phyloP scores from a whole-genome alignment of 2,888 invertebrate species.

The Rhagonycha fulva region DNA sequence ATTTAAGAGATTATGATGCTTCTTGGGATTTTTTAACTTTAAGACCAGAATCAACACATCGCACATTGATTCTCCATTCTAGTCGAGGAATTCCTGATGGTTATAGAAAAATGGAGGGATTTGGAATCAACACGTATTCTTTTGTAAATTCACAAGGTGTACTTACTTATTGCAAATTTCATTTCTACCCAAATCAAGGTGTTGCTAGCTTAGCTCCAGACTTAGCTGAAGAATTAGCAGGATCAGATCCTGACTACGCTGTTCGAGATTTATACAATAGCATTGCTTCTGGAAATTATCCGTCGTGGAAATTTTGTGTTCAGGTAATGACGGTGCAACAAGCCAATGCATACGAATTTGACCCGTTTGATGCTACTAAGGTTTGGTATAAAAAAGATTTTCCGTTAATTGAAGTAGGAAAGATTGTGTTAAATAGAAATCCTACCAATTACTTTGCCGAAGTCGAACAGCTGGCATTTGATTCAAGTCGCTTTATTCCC shows the following conservation, averaged over 20 bases:
- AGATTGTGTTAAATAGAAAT: slow-evolving; percentile 83
- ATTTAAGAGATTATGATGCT: slow-evolving; percentile 90
- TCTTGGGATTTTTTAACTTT: slow-evolving; percentile 94
- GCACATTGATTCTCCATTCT: slow-evolving; percentile 81
- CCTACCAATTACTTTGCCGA: slow-evolving; percentile 94
- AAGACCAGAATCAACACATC: slow-evolving; percentile 86
- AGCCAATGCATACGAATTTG: slow-evolving; percentile 77
- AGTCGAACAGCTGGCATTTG: slow-evolving; percentile 91
- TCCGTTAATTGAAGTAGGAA: slow-evolving; percentile 88
- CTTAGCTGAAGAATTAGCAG: slow-evolving; percentile 70
- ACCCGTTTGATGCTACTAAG: slow-evolving; percentile 94
- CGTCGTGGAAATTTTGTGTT: slow-evolving; percentile 81
- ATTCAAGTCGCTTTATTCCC: slow-evolving; percentile 86
- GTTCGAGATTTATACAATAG: slow-evolving; percentile 89
- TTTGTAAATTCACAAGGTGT: slow-evolving; percentile 75
- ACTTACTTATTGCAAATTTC: slow-evolving; percentile 88
- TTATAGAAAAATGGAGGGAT: slow-evolving; percentile 76
- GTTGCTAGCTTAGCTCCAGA: slow-evolving; percentile 76
- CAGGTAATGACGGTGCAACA: slow-evolving; percentile 89
- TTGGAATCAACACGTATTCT: slow-evolving; percentile 93
- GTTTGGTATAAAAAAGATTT: slow-evolving; percentile 88
- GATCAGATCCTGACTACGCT: slow-evolving; percentile 85
- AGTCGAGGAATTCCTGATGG: slow-evolving; percentile 95
- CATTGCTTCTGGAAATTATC: slow-evolving; percentile 73
- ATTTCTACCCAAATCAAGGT: slow-evolving; percentile 89